Evolutionary conservation across 2,888 invertebrate genomes (phyloP), one percentile per base, ranked within the genome.

Genomic region (Eulithis testata): DNA sequence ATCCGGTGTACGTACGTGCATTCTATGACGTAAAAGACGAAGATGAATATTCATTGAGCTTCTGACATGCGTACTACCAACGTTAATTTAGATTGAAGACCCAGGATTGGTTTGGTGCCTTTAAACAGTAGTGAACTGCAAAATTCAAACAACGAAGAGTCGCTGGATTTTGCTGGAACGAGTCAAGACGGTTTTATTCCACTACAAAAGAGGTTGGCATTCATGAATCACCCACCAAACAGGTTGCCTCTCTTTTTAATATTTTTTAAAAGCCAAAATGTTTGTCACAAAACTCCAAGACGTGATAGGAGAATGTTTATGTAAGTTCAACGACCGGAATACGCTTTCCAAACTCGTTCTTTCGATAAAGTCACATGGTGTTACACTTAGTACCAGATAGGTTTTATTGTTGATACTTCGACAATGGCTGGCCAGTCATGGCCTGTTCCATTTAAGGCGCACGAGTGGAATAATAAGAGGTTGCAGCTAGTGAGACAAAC

Each of bases 291-390:
- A 82, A 55, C 55, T 55, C 55, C 27, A n/a, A 55, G 45, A 82
- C 82, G 84, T 77, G 84, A 86, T 87, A 86, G 84, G 81, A 77
- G 82, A 82, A 80, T 82, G 84, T 83, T 82, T 80, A 79, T 79
- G 62, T 59, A 71, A 82, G 89, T 83, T 87, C 89, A 80, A 76
- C 82, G 88, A 81, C 88, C 86, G 81, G 80, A 81, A 82, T 78
- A 81, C 84, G 85, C 91, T 90, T 91, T 91, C 90, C 83, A 90
- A 91, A 90, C 91, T 83, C 75, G 90, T 90, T 87, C 59, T 81
- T 79, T 83, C 80, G 83, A 84, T 85, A 84, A 85, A 84, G 80
- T 78, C 82, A 77, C 76, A 80, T 66, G 60, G 66, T 78, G 79
- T 60, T 68, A 71, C 65, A 71, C 66, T 60, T 69, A 56, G 21